A percentile compares a stretch with the other conserved stretches of the same genome.
phyloP scores from a whole-genome alignment of 2,888 invertebrate species.

The Cybosia mesomella region DNA sequence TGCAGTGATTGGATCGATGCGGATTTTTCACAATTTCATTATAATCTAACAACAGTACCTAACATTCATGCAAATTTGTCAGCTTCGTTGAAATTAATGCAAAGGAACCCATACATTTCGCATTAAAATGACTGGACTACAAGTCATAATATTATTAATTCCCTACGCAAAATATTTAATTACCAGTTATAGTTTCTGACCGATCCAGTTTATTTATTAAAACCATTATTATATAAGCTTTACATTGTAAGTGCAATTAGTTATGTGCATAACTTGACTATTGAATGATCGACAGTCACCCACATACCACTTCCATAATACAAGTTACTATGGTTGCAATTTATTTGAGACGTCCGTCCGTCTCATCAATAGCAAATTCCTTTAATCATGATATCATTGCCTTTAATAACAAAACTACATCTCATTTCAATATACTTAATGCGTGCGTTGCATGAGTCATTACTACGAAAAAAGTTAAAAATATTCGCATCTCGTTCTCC shows the following conservation, averaged over 20 bases:
- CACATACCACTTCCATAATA: constrained; percentile 11
- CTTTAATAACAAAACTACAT: constrained; percentile 29
- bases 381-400: too few relatives aligned
- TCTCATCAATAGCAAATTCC: constrained; percentile 24
- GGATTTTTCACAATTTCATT: too few relatives aligned
- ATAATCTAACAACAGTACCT: too few relatives aligned
- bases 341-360: constrained; percentile 24
- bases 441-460: constrained; percentile 61
- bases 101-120: too few relatives aligned
- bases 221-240: neutral
- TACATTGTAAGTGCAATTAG: constrained; percentile 6
- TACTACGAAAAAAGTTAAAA: constrained; percentile 63
- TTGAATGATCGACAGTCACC: neutral
- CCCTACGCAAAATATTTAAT: neutral
- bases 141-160: neutral
- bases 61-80: too few relatives aligned
- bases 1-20: too few relatives aligned
- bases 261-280: neutral
- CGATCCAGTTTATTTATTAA: neutral
- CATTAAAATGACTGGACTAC: too few relatives aligned
- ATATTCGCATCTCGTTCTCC: constrained; percentile 69
- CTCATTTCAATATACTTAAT: constrained; percentile 35
- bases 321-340: neutral
- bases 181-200: neutral
- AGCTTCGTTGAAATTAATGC: too few relatives aligned